phyloP scores from a whole-genome alignment of 1,140 invertebrate species.

The Macrobrachium nipponense region DNA sequence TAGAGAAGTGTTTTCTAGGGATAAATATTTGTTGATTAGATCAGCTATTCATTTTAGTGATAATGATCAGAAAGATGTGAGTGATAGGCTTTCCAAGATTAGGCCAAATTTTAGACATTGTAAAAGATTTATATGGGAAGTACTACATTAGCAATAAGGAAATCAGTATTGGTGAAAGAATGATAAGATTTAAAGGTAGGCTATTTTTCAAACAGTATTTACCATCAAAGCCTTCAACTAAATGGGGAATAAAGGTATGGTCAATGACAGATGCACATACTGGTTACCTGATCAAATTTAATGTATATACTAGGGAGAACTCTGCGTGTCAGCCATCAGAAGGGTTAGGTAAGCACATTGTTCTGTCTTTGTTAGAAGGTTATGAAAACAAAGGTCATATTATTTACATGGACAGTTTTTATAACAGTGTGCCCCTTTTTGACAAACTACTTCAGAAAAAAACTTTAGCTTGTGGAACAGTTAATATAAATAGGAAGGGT shows the following conservation, averaged over 20 bases:
- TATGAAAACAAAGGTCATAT: constrained; percentile 11
- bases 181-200: constrained; percentile 18
- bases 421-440: too few species aligned
- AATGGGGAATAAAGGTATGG: constrained; percentile 39
- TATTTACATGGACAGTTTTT: too few species aligned
- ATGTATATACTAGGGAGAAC: constrained; percentile 20
- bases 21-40: too few species aligned
- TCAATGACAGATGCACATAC: constrained; percentile 18
- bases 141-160: constrained; percentile 2
- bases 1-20: too few species aligned
- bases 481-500: too few species aligned
- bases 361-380: background rate
- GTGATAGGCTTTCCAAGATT: constrained; percentile 27
- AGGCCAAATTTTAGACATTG: constrained; percentile 19
- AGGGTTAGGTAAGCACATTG: constrained; percentile 2
- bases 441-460: too few species aligned
- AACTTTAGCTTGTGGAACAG: too few species aligned
- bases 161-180: constrained; percentile 18
- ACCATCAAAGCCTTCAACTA: constrained; percentile 5
- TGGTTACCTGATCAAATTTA: constrained; percentile 11
- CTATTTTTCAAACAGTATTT: constrained; percentile 33
- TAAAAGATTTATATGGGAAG: background rate
- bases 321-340: background rate
- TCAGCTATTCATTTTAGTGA: too few species aligned
- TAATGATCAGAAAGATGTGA: background rate